These are phyloP conservation scores for Automeris io DNA, from an alignment of 2,888 invertebrate genomes.

Conservation along the genomic window DNA sequence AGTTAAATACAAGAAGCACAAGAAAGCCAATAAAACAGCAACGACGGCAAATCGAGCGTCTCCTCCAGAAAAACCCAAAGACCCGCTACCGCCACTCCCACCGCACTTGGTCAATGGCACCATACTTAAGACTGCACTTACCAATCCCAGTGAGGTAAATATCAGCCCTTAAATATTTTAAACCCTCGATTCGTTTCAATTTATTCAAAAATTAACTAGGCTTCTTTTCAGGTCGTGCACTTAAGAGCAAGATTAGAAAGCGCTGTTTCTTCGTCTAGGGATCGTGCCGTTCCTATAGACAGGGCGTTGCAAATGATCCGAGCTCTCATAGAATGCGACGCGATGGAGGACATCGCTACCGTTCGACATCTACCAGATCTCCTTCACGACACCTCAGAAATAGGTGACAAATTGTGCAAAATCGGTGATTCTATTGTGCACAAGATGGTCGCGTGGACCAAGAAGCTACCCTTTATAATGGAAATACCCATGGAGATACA, in stretches of 20 bases:
- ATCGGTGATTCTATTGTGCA: conserved; percentile 99
- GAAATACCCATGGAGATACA: conserved; percentile 97
- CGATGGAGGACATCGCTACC: conserved; percentile 97
- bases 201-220: conserved; percentile 2
- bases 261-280: conserved; percentile 90
- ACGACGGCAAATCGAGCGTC: conserved; percentile 67
- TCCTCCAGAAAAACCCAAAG: conserved; percentile 66
- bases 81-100: conserved; percentile 78
- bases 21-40: conserved; percentile 83
- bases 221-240: conserved; percentile 80
- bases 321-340: conserved; percentile 96
- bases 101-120: conserved; percentile 93
- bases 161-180: not conserved
- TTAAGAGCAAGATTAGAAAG: conserved; percentile 92
- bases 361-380: conserved; percentile 93
- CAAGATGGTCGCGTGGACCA: conserved; percentile 99
- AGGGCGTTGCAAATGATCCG: conserved; percentile 92
- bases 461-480: conserved; percentile 96
- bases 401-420: conserved; percentile 94
- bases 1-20: conserved; percentile 99
- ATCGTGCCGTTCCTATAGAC: conserved; percentile 88
- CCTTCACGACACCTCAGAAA: conserved; percentile 92
- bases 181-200: not conserved
- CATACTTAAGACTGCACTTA: conserved; percentile 95
- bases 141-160: conserved; percentile 90